phyloP scores from a whole-genome alignment of 2,797 vertebrate species.

The Cephalopachus bancanus region DNA sequence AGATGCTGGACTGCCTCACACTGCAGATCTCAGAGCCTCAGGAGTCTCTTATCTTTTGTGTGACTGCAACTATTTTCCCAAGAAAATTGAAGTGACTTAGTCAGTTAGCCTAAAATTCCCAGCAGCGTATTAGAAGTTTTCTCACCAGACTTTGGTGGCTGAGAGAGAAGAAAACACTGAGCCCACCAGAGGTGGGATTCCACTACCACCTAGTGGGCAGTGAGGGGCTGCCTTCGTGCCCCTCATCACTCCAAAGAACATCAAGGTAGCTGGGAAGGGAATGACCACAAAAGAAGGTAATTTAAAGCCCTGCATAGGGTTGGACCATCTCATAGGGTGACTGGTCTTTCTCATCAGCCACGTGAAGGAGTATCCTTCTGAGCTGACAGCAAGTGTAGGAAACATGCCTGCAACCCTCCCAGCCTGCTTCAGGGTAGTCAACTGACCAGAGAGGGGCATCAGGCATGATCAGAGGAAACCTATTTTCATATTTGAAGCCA shows the following conservation, averaged over 20 bases:
- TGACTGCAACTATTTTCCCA: conserved; percentile 77
- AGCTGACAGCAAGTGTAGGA: background rate
- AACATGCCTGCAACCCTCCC: background rate
- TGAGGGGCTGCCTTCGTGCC: background rate
- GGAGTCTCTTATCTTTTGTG: conserved; percentile 63
- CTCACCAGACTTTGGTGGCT: background rate
- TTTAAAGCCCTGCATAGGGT: background rate
- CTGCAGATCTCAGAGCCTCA: background rate
- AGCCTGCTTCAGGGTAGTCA: accelerated
- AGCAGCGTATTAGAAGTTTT: conserved; percentile 54
- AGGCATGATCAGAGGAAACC: background rate
- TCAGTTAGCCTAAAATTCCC: conserved; percentile 81
- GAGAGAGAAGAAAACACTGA: background rate
- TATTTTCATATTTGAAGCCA: background rate
- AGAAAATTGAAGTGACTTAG: conserved; percentile 81
- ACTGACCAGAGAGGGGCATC: background rate
- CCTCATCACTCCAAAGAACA: background rate
- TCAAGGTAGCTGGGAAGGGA: background rate
- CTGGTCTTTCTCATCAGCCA: background rate
- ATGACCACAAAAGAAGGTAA: no score
- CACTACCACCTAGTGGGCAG: conserved; percentile 77
- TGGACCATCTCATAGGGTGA: accelerated
- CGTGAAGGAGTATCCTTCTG: background rate
- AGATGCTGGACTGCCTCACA: background rate
- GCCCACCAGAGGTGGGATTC: conserved; percentile 15